Percentiles rank a stretch among this genome's conserved stretches.
Conservation (phyloP, 2,888 invertebrate genomes). For the Lumbricus terrestris region DNA sequence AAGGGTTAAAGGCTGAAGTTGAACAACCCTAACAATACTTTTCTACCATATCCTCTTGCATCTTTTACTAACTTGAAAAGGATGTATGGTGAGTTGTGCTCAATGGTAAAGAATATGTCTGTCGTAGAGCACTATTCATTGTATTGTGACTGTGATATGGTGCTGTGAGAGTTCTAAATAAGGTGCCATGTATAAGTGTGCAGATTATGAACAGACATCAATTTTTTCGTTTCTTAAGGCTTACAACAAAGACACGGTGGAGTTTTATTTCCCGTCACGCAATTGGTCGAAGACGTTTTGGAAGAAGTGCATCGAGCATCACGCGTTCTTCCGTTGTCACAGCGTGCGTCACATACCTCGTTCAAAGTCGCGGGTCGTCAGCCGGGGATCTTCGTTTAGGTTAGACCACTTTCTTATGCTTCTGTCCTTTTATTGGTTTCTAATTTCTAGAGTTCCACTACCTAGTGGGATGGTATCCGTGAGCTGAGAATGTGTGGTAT, state of each 20-base stretch:
- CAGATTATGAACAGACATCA: background rate
- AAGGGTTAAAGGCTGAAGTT: too few species aligned
- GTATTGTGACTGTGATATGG: too few species aligned
- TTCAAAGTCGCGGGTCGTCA: constrained; percentile 85
- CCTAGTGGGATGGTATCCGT: background rate
- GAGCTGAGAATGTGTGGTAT: background rate
- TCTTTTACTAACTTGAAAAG: too few species aligned
- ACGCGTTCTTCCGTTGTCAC: constrained; percentile 95
- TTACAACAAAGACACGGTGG: constrained; percentile 96
- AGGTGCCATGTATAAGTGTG: background rate
- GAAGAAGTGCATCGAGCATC: constrained; percentile 99
- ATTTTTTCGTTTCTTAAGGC: constrained; percentile 68
- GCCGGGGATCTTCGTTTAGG: constrained; percentile 95
- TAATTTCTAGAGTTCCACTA: background rate
- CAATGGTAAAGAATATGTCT: too few species aligned
- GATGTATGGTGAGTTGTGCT: too few species aligned
- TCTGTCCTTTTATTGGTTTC: background rate
- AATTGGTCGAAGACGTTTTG: constrained; percentile 99
- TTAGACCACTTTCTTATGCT: constrained; percentile 59
- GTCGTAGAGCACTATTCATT: too few species aligned
- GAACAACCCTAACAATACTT: too few species aligned
- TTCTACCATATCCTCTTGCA: too few species aligned
- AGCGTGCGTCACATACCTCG: constrained; percentile 75
- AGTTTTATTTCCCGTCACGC: constrained; percentile 95
- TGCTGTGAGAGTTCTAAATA: too few species aligned